Conservation (phyloP, 2,797 vertebrate species). For the Notolabrus celidotus region DNA sequence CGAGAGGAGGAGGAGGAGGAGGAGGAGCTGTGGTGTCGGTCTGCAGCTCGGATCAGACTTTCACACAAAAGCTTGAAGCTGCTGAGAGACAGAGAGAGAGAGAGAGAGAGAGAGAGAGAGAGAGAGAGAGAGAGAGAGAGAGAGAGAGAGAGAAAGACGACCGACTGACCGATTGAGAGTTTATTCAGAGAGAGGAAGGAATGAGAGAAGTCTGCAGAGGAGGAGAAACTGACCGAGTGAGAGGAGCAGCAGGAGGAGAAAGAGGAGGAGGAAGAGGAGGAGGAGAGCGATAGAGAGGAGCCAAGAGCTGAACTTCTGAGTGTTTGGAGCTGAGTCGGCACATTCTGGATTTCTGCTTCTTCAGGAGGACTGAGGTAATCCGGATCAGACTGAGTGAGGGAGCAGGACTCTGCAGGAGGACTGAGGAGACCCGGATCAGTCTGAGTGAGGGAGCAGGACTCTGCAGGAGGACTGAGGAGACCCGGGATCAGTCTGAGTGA, state of each 20-base stretch:
- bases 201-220: not conserved
- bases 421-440: no score
- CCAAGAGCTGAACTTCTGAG: no score
- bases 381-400: no score
- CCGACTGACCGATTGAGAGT: not conserved
- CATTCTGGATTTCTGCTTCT: slow-evolving; percentile 54
- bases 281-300: not conserved
- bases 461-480: no score
- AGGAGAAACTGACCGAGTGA: slow-evolving; percentile 8
- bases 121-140: not conserved
- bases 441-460: not conserved
- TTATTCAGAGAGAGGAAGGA: slow-evolving; percentile 19
- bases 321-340: slow-evolving; percentile 71
- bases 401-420: no score
- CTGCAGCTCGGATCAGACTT: slow-evolving; percentile 51
- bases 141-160: not conserved
- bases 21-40: slow-evolving; percentile 58
- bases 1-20: slow-evolving; percentile 45
- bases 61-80: slow-evolving; percentile 59
- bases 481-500: no score
- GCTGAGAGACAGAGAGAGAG: not conserved
- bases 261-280: slow-evolving; percentile 7
- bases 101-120: slow-evolving; percentile 12
- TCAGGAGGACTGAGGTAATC: no score
- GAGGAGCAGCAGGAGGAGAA: slow-evolving; percentile 23